Conservation (phyloP, 2,113 vertebrate species). For the Halichoerus grypus region DNA sequence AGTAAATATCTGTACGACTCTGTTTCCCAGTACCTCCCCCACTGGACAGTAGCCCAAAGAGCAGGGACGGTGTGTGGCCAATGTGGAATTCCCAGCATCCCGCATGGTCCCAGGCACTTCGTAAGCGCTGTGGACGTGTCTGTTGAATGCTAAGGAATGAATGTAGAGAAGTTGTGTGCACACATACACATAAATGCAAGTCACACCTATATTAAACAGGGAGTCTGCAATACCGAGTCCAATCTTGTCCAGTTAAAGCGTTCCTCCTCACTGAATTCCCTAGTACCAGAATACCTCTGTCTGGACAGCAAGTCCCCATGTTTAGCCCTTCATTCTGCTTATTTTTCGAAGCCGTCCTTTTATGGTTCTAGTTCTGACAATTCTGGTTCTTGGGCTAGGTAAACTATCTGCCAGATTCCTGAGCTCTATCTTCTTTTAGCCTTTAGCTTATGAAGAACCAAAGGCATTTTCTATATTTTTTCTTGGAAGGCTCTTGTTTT, state of each 20-base stretch:
- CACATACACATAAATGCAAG: background rate
- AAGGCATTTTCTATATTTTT: background rate
- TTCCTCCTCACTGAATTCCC: background rate
- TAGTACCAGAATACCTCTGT: background rate
- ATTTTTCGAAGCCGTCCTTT: background rate
- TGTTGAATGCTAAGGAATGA: background rate
- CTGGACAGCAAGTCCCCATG: background rate
- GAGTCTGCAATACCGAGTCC: background rate
- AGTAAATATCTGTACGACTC: background rate
- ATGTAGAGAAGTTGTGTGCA: background rate
- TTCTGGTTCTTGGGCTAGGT: background rate
- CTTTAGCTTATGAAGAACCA: background rate
- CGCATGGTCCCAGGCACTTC: background rate
- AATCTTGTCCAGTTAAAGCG: background rate
- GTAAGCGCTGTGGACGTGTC: background rate
- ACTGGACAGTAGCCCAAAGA: background rate
- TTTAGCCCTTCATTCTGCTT: background rate
- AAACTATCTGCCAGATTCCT: background rate
- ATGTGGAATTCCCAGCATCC: background rate
- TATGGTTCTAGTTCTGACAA: background rate
- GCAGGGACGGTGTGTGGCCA: background rate
- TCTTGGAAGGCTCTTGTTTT: constrained; percentile 47
- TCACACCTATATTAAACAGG: background rate
- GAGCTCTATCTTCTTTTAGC: background rate
- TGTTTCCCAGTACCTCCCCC: background rate